Evolutionary conservation across 2,888 invertebrate genomes (phyloP).

Genomic region (Andrena chrysosceles): DNA sequence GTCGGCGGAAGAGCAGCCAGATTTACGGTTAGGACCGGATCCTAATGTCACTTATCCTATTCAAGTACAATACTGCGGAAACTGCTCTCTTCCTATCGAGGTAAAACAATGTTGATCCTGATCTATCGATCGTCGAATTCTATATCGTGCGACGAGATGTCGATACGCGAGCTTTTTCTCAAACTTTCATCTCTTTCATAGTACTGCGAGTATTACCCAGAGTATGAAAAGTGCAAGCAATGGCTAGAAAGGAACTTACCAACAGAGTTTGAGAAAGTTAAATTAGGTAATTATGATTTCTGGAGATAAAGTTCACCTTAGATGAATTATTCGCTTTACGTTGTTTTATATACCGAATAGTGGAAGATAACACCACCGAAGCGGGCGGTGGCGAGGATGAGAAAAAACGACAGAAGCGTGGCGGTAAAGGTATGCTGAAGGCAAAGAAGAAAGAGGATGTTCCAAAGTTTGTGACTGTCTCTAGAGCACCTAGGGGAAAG

Average conservation of each 20-base stretch:
- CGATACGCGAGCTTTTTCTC: slow-evolving; percentile 75
- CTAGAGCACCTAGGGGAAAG: slow-evolving; percentile 97
- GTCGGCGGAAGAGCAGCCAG: slow-evolving; percentile 77
- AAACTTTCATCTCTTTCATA: slow-evolving; percentile 80
- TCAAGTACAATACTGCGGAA: slow-evolving; percentile 95
- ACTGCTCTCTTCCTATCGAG: slow-evolving; percentile 97
- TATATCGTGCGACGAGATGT: slow-evolving; percentile 14
- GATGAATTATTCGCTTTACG: neutral
- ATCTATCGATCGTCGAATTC: slow-evolving; percentile 1
- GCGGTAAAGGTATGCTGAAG: slow-evolving; percentile 98
- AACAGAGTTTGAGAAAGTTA: slow-evolving; percentile 95
- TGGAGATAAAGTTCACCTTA: too few species aligned
- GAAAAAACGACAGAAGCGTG: slow-evolving; percentile 98
- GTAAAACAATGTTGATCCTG: slow-evolving; percentile 83
- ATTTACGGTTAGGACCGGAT: slow-evolving; percentile 87
- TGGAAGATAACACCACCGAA: slow-evolving; percentile 86
- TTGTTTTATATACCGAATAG: slow-evolving; percentile 30
- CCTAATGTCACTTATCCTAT: slow-evolving; percentile 93
- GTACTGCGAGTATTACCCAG: slow-evolving; percentile 99
- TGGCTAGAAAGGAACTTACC: slow-evolving; percentile 98
- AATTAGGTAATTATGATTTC: slow-evolving; percentile 87
- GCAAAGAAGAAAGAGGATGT: slow-evolving; percentile 97
- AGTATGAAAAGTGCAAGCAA: slow-evolving; percentile 98
- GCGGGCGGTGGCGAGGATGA: slow-evolving; percentile 94
- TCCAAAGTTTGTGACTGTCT: slow-evolving; percentile 93